Evolutionary conservation across 2,888 invertebrate species (phyloP).

Genomic region (Gari tellinella): DNA sequence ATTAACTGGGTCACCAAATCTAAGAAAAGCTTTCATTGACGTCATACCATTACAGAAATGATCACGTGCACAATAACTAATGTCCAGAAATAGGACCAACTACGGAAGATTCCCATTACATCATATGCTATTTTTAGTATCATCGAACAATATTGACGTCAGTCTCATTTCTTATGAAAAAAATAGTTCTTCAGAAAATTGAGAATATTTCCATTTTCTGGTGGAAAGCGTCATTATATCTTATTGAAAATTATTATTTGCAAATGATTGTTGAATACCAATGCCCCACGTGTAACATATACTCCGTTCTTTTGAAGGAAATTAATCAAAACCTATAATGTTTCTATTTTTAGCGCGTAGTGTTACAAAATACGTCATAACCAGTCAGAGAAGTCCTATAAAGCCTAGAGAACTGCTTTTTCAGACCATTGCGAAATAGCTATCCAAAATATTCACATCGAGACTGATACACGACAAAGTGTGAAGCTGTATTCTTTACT

Average conservation of each 20-base stretch:
- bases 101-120: constrained; percentile 43
- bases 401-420: neutral
- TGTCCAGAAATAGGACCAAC: constrained; percentile 9
- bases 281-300: too few relatives aligned
- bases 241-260: too few relatives aligned
- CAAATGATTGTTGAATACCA: too few relatives aligned
- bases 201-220: neutral
- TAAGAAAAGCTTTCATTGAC: constrained; percentile 5
- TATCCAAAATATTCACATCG: neutral
- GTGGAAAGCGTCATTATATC: too few relatives aligned
- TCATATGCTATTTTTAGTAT: constrained; percentile 57
- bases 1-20: neutral
- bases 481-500: constrained; percentile 50
- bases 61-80: constrained; percentile 10
- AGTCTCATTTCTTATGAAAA: constrained; percentile 2
- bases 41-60: constrained; percentile 5
- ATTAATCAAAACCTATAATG: too few relatives aligned
- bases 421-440: constrained; percentile 51
- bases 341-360: too few relatives aligned
- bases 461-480: constrained; percentile 14
- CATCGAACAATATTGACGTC: constrained; percentile 40
- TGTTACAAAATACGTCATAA: too few relatives aligned
- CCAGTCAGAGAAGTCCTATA: neutral
- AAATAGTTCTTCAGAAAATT: constrained; percentile 13
- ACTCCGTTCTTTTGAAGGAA: too few relatives aligned